Evolutionary conservation across 2,113 vertebrate species (phyloP).

Genomic region (Cathartes aura): DNA sequence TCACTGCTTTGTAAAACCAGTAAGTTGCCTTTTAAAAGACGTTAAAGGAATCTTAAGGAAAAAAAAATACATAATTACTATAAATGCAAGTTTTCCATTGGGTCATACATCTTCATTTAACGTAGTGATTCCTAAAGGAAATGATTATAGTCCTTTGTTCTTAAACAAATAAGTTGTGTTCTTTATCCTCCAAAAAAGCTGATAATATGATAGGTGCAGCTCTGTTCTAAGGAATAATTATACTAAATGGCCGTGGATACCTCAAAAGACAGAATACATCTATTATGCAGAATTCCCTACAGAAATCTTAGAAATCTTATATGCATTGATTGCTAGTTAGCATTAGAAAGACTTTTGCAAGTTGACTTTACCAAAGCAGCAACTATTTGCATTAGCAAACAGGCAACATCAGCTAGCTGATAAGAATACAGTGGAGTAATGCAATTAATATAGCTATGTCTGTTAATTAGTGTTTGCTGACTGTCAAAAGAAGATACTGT

Average conservation of each 20-base stretch:
- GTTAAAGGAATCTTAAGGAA: background rate
- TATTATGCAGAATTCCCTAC: slow-evolving; percentile 82
- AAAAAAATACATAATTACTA: slow-evolving; percentile 52
- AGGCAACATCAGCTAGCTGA: slow-evolving; percentile 75
- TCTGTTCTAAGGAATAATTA: slow-evolving; percentile 79
- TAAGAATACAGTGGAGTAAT: slow-evolving; percentile 76
- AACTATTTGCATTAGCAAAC: slow-evolving; percentile 78
- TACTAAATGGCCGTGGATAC: slow-evolving; percentile 74
- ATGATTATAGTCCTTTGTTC: slow-evolving; percentile 74
- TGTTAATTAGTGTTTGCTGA: slow-evolving; percentile 84
- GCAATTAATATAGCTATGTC: slow-evolving; percentile 84
- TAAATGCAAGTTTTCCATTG: slow-evolving; percentile 65
- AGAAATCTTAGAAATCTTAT: slow-evolving; percentile 81
- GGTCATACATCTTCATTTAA: slow-evolving; percentile 69
- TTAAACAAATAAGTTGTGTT: slow-evolving; percentile 78
- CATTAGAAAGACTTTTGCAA: slow-evolving; percentile 77
- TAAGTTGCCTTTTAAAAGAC: slow-evolving; percentile 4
- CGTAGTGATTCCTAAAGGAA: slow-evolving; percentile 74
- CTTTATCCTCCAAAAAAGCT: slow-evolving; percentile 71
- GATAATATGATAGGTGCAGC: slow-evolving; percentile 77
- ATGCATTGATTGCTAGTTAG: slow-evolving; percentile 81
- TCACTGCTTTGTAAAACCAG: background rate
- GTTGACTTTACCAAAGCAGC: slow-evolving; percentile 74
- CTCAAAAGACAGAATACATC: slow-evolving; percentile 78
- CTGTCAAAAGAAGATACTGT: slow-evolving; percentile 78